Evolutionary conservation across 64 coral and sea anemone genomes (phyloP).

Genomic region (Porites australiensis): DNA sequence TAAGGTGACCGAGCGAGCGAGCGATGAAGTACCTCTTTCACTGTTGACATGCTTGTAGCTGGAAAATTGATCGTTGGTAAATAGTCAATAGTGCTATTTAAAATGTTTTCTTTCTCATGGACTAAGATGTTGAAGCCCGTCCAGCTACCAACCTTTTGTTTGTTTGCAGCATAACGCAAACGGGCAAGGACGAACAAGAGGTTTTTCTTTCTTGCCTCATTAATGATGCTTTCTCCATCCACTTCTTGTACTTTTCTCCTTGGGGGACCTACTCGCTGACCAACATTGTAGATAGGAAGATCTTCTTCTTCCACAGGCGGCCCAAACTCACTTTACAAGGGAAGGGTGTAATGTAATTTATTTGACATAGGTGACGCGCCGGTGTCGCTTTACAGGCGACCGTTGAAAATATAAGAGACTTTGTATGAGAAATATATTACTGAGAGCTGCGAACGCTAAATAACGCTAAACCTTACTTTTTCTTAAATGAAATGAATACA

Average conservation of each 20-base stretch:
- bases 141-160: slow-evolving; percentile 41
- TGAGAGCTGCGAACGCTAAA: too few species aligned
- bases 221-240: background rate
- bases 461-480: too few species aligned
- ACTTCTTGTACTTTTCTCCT: background rate
- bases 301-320: too few species aligned
- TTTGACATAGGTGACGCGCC: too few species aligned
- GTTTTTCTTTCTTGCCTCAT: slow-evolving; percentile 45
- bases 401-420: too few species aligned
- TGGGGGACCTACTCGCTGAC: background rate
- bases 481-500: too few species aligned
- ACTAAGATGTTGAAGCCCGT: slow-evolving; percentile 49
- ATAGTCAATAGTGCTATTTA: background rate
- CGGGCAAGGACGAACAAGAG: slow-evolving; percentile 24
- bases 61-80: slow-evolving; percentile 1
- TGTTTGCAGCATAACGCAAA: background rate
- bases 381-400: too few species aligned
- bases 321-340: too few species aligned
- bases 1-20: too few species aligned
- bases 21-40: background rate
- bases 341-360: too few species aligned
- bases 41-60: slow-evolving; percentile 11
- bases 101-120: background rate
- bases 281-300: background rate
- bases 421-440: too few species aligned